phyloP scores from a whole-genome alignment of 2,113 vertebrate species.

The Synodontis membranacea region DNA sequence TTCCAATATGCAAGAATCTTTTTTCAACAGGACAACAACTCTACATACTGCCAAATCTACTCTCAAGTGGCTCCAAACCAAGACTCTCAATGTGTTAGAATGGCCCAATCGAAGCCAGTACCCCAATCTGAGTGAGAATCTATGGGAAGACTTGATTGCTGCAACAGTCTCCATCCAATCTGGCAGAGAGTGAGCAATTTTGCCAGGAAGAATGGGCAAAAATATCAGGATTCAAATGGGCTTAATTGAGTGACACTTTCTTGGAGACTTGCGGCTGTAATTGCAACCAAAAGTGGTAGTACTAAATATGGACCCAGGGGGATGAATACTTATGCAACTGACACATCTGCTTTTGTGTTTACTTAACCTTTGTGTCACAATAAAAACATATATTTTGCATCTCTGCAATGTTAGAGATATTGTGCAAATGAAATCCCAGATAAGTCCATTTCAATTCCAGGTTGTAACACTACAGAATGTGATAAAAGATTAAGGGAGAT shows the following conservation, averaged over 20 bases:
- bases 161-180: neutral
- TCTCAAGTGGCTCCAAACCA: neutral
- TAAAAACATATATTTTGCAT: neutral
- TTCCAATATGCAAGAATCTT: neutral
- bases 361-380: neutral
- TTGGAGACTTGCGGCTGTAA: neutral
- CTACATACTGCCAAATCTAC: neutral
- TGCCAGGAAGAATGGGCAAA: neutral
- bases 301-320: neutral
- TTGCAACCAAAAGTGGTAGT: neutral
- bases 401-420: neutral
- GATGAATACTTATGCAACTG: neutral
- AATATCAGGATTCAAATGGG: neutral
- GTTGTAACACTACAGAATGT: neutral
- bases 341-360: neutral
- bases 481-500: neutral
- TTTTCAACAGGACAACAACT: neutral
- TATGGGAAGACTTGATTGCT: neutral
- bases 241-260: neutral
- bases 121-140: neutral
- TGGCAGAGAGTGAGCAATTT: neutral
- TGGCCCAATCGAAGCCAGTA: neutral
- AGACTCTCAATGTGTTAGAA: neutral
- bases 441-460: slow-evolving; percentile 4
- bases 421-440: neutral